Base-by-base conservation (phyloP, 2,888 invertebrate genomes). In the Hipparchia sbordonii region DNA sequence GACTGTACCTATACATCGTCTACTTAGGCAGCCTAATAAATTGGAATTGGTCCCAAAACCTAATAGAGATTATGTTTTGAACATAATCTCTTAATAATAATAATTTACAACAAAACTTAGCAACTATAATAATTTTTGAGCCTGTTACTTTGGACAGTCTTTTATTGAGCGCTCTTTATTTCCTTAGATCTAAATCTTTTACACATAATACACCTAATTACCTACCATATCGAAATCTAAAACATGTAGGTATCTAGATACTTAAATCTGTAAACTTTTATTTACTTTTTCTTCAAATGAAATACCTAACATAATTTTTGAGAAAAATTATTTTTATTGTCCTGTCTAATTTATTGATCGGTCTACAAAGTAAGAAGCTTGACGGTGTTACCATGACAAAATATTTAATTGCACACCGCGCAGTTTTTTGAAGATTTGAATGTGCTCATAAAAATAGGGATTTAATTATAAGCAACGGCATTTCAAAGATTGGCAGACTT, bases 71-170 rank as follows among this genome's bases (percentile, higher is more conserved):
- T 69, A 60, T 61, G 74, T 74, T 74, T 76, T 65, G 23, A 65
- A 74, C 70, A 70, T 59, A 56, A 59, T 59, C 62, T 57, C 51
- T 13, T 13, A 13, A 23, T 39, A 33, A 4, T 48, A 48, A 33
- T 12, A 13, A 59, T 68, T 8, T 54, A 72, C 52, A 63, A 23
- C 70, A 73, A 77, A 23, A 72, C 77, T 65, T 65, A 65, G 39
- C 39, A 48, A 12, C 6, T 45, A 6, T 54, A 70, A 78, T 76
- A 71, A 72, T 79, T 77, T 77, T 88, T 89, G 88, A 88, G 89
- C 88, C 82, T 72, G 46, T 57, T n/a, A 23, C 62, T 72, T 72
- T 52, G 23, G 67, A 73, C 69, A 75, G 75, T 76, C 75, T 76
- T 76, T 68, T n/a, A 67, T 76, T 74, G 74, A 74, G 74, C 74